phyloP scores from a whole-genome alignment of 2,113 vertebrate species.

The Saccopteryx leptura region DNA sequence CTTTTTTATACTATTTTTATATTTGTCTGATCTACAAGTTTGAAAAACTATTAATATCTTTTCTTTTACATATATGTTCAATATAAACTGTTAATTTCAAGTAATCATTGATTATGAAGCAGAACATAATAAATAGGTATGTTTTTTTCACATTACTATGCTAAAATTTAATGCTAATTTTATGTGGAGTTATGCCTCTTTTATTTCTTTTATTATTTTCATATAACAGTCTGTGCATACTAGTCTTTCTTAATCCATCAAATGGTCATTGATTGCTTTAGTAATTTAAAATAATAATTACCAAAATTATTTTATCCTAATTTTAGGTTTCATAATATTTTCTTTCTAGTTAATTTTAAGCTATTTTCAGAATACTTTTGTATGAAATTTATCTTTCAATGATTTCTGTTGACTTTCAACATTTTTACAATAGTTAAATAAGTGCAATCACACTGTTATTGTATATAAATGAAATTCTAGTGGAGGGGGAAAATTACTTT shows the following conservation, averaged over 20 bases:
- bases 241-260: neutral
- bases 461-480: slow-evolving; percentile 23
- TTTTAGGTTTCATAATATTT: slow-evolving; percentile 15
- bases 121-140: neutral
- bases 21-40: neutral
- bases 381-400: slow-evolving; percentile 1
- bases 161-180: neutral
- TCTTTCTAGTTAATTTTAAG: neutral
- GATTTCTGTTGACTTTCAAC: slow-evolving; percentile 23
- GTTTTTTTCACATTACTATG: neutral
- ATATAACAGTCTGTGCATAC: neutral
- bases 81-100: neutral
- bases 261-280: neutral
- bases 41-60: neutral
- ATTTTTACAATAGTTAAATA: slow-evolving; percentile 45
- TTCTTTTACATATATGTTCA: neutral
- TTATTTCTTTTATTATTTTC: neutral
- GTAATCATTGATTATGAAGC: neutral
- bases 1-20: neutral
- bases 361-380: neutral
- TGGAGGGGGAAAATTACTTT: neutral
- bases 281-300: slow-evolving; percentile 2
- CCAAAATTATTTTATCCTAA: slow-evolving; percentile 3
- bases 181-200: neutral
- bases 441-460: neutral